Evolutionary conservation across 2,797 vertebrate genomes (phyloP).

Genomic region (Artibeus lituratus): DNA sequence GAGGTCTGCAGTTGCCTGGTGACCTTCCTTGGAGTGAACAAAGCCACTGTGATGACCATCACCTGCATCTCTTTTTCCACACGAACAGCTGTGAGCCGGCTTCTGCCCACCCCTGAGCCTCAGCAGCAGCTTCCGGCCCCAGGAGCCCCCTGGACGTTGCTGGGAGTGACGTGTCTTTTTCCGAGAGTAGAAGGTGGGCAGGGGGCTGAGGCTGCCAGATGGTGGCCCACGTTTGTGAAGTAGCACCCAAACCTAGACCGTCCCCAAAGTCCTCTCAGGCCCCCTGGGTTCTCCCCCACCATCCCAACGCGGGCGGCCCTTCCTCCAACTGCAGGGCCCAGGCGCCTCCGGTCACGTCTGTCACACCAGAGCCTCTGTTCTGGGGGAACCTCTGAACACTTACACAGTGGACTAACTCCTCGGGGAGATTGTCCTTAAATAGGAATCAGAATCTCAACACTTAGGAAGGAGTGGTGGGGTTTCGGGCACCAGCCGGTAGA

Average conservation of each 20-base stretch:
- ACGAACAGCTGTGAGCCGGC: neutral
- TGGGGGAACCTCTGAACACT: neutral
- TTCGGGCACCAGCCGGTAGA: neutral
- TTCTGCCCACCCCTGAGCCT: neutral
- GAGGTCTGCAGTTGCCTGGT: neutral
- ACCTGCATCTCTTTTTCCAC: neutral
- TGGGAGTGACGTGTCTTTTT: neutral
- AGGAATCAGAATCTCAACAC: neutral
- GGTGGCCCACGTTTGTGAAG: neutral
- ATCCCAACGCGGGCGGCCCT: fast-evolving
- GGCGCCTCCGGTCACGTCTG: neutral
- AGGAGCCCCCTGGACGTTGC: neutral
- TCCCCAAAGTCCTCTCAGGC: neutral
- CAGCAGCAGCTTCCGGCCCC: neutral
- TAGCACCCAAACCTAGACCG: neutral
- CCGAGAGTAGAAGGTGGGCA: neutral
- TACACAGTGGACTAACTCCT: neutral
- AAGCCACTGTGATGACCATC: neutral
- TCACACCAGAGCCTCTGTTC: neutral
- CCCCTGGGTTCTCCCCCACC: no score
- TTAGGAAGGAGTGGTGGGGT: neutral
- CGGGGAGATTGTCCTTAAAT: neutral
- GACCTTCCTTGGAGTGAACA: neutral
- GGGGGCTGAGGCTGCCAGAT: neutral
- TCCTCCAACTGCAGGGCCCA: neutral